Evolutionary conservation across 2,888 invertebrate species (phyloP).

Genomic region (Drosophila vallismaia): DNA sequence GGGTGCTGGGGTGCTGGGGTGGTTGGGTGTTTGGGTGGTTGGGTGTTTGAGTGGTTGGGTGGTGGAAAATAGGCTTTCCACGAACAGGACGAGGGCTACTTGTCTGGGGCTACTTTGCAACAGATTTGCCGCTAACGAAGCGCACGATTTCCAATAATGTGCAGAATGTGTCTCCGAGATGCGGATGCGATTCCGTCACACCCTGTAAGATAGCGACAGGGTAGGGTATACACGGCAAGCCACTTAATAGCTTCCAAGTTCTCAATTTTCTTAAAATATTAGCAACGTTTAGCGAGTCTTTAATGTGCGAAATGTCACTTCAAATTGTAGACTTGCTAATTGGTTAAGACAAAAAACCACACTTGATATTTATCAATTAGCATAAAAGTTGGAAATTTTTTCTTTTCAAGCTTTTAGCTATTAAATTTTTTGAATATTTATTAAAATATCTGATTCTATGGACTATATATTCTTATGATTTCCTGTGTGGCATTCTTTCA

Average conservation of each 20-base stretch:
- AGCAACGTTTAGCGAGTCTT: not conserved
- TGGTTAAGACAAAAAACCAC: not conserved
- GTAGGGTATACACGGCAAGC: not conserved
- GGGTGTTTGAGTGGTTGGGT: constrained; percentile 4
- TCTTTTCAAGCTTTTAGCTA: too few relatives aligned
- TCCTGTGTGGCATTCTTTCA: not conserved
- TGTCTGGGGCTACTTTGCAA: constrained; percentile 70
- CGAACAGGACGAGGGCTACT: constrained; percentile 3
- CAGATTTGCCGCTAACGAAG: constrained; percentile 76
- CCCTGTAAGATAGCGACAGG: not conserved
- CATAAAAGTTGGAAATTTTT: not conserved
- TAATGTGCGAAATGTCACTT: not conserved
- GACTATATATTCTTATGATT: not conserved
- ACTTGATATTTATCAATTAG: not conserved
- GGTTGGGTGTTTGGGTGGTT: not conserved
- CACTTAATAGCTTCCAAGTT: too few relatives aligned
- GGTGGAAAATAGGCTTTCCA: not conserved
- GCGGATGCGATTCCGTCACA: constrained; percentile 50
- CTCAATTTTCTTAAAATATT: too few relatives aligned
- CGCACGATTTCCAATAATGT: constrained; percentile 77
- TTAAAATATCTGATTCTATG: not conserved
- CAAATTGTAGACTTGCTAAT: not conserved
- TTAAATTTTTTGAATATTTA: too few relatives aligned
- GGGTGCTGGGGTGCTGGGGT: too few relatives aligned
- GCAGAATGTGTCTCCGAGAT: constrained; percentile 55